These are phyloP conservation scores for Orchestes rusci DNA, from an alignment of 2,888 invertebrate genomes.

Conservation along the genomic window DNA sequence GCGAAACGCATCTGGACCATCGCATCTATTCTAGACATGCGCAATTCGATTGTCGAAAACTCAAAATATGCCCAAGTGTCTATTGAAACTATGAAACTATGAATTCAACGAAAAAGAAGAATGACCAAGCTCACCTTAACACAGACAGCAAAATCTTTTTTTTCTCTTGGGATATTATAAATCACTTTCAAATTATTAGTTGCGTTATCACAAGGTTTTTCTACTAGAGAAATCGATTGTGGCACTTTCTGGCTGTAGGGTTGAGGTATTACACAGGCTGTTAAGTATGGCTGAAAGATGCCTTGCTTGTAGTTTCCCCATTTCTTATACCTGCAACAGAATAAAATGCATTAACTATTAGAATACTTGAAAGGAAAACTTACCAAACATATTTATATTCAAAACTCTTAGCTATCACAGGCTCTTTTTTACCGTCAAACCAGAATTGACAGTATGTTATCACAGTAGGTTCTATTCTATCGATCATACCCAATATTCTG, in stretches of 20 bases:
- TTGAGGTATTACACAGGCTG: slow-evolving; percentile 80
- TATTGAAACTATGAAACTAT: no score
- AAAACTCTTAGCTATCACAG: slow-evolving; percentile 71
- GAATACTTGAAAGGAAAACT: slow-evolving; percentile 12
- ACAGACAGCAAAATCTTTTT: slow-evolving; percentile 83
- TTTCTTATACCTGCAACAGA: slow-evolving; percentile 56
- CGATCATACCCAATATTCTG: slow-evolving; percentile 77
- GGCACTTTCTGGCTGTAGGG: slow-evolving; percentile 66
- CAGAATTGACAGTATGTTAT: slow-evolving; percentile 82
- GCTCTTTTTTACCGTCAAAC: slow-evolving; percentile 79
- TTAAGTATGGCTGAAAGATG: slow-evolving; percentile 84
- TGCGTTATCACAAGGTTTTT: slow-evolving; percentile 76
- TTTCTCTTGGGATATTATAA: slow-evolving; percentile 64
- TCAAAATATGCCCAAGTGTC: no score
- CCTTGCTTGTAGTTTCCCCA: slow-evolving; percentile 92
- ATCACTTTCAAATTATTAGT: slow-evolving; percentile 79
- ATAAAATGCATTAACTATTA: not conserved
- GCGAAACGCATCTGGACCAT: no score
- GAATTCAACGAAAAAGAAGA: no score
- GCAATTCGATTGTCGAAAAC: no score
- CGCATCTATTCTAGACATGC: no score
- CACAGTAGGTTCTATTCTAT: slow-evolving; percentile 77
- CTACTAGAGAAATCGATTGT: slow-evolving; percentile 78
- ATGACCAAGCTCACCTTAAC: slow-evolving; percentile 62
- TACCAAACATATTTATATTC: slow-evolving; percentile 90